Evolutionary conservation across 2,888 invertebrate genomes (phyloP).

Genomic region (Melipona bicolor): DNA sequence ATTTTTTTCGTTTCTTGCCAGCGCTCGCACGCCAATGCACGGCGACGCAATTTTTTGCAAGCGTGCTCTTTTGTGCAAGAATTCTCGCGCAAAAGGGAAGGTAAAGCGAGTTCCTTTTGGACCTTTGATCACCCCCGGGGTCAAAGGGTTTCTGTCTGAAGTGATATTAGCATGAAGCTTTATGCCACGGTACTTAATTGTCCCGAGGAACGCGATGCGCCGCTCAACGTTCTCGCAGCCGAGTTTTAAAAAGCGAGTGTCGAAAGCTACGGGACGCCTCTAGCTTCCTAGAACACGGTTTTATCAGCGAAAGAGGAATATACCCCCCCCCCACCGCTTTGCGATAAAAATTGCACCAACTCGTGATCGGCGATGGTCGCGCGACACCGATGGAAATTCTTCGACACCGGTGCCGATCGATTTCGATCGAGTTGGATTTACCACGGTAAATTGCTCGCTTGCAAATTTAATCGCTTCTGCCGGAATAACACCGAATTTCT

Average conservation of each 20-base stretch:
- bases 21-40: background rate
- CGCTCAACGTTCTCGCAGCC: background rate
- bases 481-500: background rate
- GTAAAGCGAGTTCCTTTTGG: background rate
- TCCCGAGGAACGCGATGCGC: background rate
- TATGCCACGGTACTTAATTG: slow-evolving; percentile 12
- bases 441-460: background rate
- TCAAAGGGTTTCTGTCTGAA: slow-evolving; percentile 3
- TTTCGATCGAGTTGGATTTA: background rate
- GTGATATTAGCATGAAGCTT: slow-evolving; percentile 1
- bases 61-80: background rate
- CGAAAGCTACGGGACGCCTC: background rate
- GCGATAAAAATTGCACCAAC: background rate
- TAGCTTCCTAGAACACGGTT: background rate
- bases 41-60: slow-evolving; percentile 9
- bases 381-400: background rate
- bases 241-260: background rate
- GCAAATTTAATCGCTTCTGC: background rate
- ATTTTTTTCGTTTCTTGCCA: slow-evolving; percentile 1
- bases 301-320: background rate
- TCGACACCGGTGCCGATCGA: background rate
- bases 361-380: too few relatives aligned
- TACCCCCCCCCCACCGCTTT: background rate
- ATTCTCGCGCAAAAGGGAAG: background rate
- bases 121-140: background rate